These are phyloP conservation scores for Pelosia muscerda DNA, from an alignment of 2,888 invertebrate species.

Conservation along the genomic window DNA sequence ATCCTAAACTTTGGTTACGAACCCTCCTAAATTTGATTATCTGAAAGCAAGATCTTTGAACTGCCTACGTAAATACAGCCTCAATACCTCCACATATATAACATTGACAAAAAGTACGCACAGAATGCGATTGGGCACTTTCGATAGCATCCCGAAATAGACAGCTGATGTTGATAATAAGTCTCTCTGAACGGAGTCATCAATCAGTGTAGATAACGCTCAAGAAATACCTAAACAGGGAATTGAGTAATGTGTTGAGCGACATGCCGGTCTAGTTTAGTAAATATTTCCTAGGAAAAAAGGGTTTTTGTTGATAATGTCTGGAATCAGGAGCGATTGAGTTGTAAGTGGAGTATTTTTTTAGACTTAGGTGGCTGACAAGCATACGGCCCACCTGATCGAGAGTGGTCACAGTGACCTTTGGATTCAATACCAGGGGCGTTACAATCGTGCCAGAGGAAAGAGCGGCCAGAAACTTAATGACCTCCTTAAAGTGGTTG, in stretches of 20 bases:
- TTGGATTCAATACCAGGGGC: too few species aligned
- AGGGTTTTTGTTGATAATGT: slow-evolving; percentile 9
- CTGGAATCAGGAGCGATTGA: slow-evolving; percentile 10
- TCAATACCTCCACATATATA: background rate
- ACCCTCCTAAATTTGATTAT: background rate
- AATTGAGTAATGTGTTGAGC: slow-evolving; percentile 39
- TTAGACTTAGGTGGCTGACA: too few species aligned
- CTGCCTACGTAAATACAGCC: background rate
- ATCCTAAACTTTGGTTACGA: background rate
- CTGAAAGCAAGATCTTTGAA: background rate
- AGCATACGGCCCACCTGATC: too few species aligned
- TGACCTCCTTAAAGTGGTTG: too few species aligned
- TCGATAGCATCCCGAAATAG: slow-evolving; percentile 20
- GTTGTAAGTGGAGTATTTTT: background rate
- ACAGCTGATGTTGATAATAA: slow-evolving; percentile 35
- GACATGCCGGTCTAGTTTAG: slow-evolving; percentile 10
- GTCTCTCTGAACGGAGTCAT: slow-evolving; percentile 32
- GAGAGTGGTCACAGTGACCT: too few species aligned
- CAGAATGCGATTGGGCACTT: slow-evolving; percentile 1
- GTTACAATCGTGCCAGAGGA: too few species aligned
- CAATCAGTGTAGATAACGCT: slow-evolving; percentile 42
- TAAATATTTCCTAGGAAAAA: slow-evolving; percentile 12
- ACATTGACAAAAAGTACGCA: background rate
- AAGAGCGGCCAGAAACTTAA: too few species aligned
- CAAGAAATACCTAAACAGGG: slow-evolving; percentile 38